These are phyloP conservation scores for Pterois miles DNA, from an alignment of 2,797 vertebrate species.

Conservation along the genomic window DNA sequence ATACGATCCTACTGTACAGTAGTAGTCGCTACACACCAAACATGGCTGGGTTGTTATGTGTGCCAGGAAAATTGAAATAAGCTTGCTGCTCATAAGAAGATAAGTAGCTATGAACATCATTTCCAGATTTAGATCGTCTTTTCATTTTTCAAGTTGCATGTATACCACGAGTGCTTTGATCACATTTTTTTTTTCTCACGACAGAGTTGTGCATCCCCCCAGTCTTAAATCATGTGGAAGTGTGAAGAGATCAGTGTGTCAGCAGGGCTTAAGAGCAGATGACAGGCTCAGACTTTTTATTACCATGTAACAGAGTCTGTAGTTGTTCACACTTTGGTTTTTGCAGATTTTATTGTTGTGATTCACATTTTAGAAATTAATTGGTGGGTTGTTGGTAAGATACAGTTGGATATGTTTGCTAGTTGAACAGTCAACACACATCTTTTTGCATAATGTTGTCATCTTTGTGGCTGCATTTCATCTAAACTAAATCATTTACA, in stretches of 20 bases:
- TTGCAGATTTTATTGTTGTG: not conserved
- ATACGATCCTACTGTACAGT: not conserved
- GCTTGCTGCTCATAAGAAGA: not conserved
- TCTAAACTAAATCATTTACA: not conserved
- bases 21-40: not conserved
- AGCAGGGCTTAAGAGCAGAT: slow-evolving; percentile 14
- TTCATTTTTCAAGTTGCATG: not conserved
- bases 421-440: not conserved
- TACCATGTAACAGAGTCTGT: not conserved
- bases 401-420: not conserved
- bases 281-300: slow-evolving; percentile 5
- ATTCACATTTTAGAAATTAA: not conserved
- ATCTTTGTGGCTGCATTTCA: not conserved
- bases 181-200: not conserved
- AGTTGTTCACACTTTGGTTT: not conserved
- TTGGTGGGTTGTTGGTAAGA: not conserved
- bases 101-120: not conserved
- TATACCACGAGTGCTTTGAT: slow-evolving; percentile 2
- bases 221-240: slow-evolving; percentile 22
- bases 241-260: slow-evolving; percentile 15
- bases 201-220: not conserved
- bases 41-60: not conserved
- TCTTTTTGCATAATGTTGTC: not conserved
- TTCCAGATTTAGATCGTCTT: not conserved
- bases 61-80: not conserved